phyloP scores from a whole-genome alignment of 2,888 invertebrate species.

The Malachius bipustulatus region DNA sequence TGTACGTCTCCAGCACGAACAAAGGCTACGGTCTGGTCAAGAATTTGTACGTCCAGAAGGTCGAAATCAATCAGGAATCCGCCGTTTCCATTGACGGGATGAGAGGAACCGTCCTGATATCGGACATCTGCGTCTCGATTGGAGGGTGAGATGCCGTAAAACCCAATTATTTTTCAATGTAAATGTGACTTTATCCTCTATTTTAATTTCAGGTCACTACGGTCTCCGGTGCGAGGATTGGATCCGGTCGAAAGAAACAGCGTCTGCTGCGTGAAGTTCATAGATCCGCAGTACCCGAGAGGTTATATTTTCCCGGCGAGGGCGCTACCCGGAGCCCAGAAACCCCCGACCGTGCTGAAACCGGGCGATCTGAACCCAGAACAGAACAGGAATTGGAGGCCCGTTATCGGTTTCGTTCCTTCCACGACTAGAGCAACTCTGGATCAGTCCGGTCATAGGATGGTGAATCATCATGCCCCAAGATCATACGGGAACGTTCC shows the following conservation, averaged over 20 bases:
- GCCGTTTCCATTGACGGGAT: conserved; percentile 68
- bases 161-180: not conserved
- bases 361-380: conserved; percentile 57
- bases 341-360: conserved; percentile 66
- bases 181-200: not conserved
- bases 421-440: conserved; percentile 46
- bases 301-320: conserved; percentile 70
- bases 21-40: conserved; percentile 56
- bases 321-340: conserved; percentile 51
- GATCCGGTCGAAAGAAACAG: conserved; percentile 47
- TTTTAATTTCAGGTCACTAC: conserved; percentile 40
- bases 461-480: conserved; percentile 49
- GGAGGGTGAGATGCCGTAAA: conserved; percentile 46
- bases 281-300: conserved; percentile 65
- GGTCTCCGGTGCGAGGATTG: conserved; percentile 60
- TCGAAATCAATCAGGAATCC: conserved; percentile 41
- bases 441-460: conserved; percentile 60
- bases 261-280: conserved; percentile 56
- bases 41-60: conserved; percentile 52
- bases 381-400: conserved; percentile 60
- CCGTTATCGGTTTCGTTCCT: conserved; percentile 54
- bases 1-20: conserved; percentile 72
- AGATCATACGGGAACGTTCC: conserved; percentile 25
- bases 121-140: conserved; percentile 54
- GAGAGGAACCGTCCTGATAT: conserved; percentile 63